Evolutionary conservation across 2,888 invertebrate genomes (phyloP).

Genomic region (Machimus atricapillus): DNA sequence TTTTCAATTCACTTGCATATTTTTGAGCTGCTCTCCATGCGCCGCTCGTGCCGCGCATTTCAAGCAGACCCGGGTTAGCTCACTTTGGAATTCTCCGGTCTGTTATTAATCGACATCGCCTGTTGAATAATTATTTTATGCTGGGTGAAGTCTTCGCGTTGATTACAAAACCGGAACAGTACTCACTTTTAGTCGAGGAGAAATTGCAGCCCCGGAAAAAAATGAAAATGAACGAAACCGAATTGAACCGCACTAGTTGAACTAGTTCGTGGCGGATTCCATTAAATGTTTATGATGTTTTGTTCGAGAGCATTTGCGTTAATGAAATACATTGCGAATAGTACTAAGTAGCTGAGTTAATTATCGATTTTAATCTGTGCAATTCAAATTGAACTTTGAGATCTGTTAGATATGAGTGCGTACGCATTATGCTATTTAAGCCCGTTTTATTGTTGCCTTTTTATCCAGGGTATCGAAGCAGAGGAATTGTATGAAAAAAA

Average conservation of each 20-base stretch:
- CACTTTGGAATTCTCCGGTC: not conserved
- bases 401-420: not conserved
- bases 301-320: not conserved
- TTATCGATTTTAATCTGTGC: not conserved
- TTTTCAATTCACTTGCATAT: not conserved
- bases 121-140: constrained; percentile 28
- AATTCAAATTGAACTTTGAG: not conserved
- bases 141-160: not conserved
- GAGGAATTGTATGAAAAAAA: not conserved
- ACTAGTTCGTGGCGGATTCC: not conserved
- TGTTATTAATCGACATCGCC: constrained; percentile 14
- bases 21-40: not conserved
- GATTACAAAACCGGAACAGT: constrained; percentile 25
- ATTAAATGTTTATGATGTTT: not conserved
- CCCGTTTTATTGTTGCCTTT: not conserved
- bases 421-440: not conserved
- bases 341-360: not conserved
- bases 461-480: not conserved
- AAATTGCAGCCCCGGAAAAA: not conserved
- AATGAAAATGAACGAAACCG: not conserved
- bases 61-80: not conserved
- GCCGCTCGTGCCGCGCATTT: constrained; percentile 4
- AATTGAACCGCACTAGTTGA: not conserved
- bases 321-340: not conserved
- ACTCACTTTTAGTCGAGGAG: not conserved